These are phyloP conservation scores for Thamnophis elegans DNA, from an alignment of 2,797 vertebrate species.

Conservation along the genomic window DNA sequence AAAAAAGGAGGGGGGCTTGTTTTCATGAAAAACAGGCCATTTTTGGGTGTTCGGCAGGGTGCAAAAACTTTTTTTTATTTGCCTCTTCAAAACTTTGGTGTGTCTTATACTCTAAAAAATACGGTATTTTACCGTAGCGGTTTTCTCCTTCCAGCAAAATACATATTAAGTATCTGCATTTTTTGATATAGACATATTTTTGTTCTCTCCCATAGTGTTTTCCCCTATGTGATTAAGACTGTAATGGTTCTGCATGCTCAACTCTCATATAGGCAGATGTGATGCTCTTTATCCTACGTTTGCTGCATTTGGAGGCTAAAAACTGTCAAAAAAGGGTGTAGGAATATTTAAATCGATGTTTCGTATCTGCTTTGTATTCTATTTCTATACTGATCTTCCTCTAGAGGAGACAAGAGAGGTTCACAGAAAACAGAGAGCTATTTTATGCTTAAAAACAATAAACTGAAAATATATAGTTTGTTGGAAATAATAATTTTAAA, in stretches of 20 bases:
- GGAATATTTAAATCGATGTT: not conserved
- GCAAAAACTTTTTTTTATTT: too few relatives aligned
- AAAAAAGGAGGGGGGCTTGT: too few relatives aligned
- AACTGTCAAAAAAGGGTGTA: not conserved
- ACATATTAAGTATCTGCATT: not conserved
- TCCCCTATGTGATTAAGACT: not conserved
- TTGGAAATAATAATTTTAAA: not conserved
- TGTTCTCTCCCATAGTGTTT: not conserved
- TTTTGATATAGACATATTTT: not conserved
- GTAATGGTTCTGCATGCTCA: not conserved
- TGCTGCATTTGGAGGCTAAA: not conserved
- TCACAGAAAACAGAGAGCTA: not conserved
- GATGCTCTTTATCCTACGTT: not conserved
- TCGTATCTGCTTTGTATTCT: not conserved
- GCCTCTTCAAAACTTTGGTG: too few relatives aligned
- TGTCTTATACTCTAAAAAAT: too few relatives aligned
- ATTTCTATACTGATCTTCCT: not conserved
- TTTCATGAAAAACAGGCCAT: too few relatives aligned
- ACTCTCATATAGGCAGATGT: not conserved
- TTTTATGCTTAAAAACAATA: not conserved
- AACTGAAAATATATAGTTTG: too few relatives aligned
- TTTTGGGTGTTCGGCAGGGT: too few relatives aligned
- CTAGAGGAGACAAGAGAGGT: not conserved
- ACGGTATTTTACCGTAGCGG: too few relatives aligned
- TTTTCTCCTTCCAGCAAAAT: too few relatives aligned